Evolutionary conservation across 1,140 invertebrate species (phyloP).

Genomic region (Drosophila yakuba): DNA sequence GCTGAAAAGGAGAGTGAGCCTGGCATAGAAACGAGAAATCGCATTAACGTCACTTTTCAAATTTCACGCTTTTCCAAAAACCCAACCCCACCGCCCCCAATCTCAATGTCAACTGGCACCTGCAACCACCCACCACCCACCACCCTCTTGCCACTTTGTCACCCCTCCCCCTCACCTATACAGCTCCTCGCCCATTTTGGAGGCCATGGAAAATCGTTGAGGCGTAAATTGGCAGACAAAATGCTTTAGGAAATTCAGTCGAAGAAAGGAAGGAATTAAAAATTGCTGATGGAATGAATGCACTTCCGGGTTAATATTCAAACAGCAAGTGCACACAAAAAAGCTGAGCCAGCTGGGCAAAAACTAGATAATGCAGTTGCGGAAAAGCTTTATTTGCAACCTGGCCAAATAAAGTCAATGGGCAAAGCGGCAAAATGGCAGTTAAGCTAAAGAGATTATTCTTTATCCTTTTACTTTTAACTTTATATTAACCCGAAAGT

Average conservation of each 20-base stretch:
- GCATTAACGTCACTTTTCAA: conserved; percentile 78
- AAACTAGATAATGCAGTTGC: conserved; percentile 21
- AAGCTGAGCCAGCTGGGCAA: conserved; percentile 1
- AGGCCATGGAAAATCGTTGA: conserved; percentile 40
- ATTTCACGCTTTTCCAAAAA: conserved; percentile 62
- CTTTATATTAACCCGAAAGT: no score
- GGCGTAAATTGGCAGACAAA: conserved; percentile 57
- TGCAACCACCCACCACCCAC: background rate
- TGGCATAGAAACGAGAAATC: conserved; percentile 41
- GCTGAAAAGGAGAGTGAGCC: background rate
- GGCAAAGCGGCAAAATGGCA: background rate
- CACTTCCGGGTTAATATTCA: conserved; percentile 36
- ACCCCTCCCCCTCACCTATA: background rate
- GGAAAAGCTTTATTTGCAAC: conserved; percentile 1
- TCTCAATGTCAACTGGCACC: conserved; percentile 22
- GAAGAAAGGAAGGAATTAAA: conserved; percentile 18
- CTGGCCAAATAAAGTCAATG: no score
- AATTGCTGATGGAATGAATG: conserved; percentile 4
- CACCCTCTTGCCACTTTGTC: background rate
- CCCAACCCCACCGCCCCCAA: conserved; percentile 1
- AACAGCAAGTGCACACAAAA: conserved; percentile 18
- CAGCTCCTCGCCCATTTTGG: background rate
- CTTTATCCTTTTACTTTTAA: no score
- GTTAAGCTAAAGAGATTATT: no score
- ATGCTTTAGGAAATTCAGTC: conserved; percentile 23